Conservation (phyloP, 2,113 vertebrate genomes). For the Solea senegalensis region DNA sequence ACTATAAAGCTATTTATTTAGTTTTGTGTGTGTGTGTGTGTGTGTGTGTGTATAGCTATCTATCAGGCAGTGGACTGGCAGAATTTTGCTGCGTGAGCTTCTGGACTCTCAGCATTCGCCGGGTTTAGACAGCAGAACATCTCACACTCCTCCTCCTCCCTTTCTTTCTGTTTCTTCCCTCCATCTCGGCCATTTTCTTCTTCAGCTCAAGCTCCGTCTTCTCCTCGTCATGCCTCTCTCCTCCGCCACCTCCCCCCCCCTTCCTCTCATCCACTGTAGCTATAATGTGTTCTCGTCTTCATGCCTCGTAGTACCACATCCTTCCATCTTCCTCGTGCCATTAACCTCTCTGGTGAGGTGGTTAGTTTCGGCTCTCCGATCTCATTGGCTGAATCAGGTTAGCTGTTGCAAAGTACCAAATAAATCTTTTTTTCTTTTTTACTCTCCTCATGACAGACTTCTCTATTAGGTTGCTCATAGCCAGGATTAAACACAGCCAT, state of each 20-base stretch:
- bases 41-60: slow-evolving; percentile 57
- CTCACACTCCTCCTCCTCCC: slow-evolving; percentile 14
- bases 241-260: not conserved
- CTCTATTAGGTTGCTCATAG: slow-evolving; percentile 5
- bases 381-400: slow-evolving; percentile 54
- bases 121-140: slow-evolving; percentile 54
- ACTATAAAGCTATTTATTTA: slow-evolving; percentile 79
- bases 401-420: slow-evolving; percentile 48
- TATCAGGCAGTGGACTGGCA: slow-evolving; percentile 62
- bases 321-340: slow-evolving; percentile 61
- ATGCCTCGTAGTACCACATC: slow-evolving; percentile 26
- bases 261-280: slow-evolving; percentile 11
- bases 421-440: slow-evolving; percentile 28
- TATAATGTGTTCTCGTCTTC: slow-evolving; percentile 39
- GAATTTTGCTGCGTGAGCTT: slow-evolving; percentile 51
- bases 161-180: slow-evolving; percentile 10
- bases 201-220: not conserved
- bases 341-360: slow-evolving; percentile 53
- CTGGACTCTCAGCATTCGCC: slow-evolving; percentile 56
- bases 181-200: slow-evolving; percentile 8
- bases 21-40: slow-evolving; percentile 40
- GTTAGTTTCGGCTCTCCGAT: slow-evolving; percentile 40
- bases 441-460: not conserved
- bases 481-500: slow-evolving; percentile 18
- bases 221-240: not conserved